Conservation (phyloP, 2,797 vertebrate species). For the Phyllotis vaccarum region DNA sequence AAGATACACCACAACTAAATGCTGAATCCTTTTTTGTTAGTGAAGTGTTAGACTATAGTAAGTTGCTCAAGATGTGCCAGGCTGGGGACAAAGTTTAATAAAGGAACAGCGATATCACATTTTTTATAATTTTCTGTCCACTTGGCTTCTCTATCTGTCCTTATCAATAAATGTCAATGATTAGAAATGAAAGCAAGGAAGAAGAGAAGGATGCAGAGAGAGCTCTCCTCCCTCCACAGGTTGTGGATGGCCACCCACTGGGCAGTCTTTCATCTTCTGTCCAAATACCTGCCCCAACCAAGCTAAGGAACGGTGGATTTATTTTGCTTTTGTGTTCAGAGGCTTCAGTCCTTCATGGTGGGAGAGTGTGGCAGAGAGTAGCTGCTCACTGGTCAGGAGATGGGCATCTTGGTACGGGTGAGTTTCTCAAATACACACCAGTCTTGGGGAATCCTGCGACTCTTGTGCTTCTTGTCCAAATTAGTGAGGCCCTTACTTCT, state of each 20-base stretch:
- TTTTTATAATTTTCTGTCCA: slow-evolving; percentile 76
- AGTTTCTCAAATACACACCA: neutral
- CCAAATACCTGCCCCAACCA: neutral
- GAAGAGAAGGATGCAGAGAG: neutral
- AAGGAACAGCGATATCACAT: slow-evolving; percentile 59
- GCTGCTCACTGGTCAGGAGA: neutral
- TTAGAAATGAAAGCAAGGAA: neutral
- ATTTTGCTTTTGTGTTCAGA: neutral
- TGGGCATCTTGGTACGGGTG: neutral
- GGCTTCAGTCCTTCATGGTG: neutral
- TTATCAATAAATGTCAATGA: slow-evolving; percentile 80
- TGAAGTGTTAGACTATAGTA: neutral
- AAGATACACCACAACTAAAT: neutral
- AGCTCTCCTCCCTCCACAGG: too few species aligned
- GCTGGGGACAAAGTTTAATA: neutral
- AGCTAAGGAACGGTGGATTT: neutral
- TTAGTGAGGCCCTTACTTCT: neutral
- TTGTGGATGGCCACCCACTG: neutral
- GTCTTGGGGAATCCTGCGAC: neutral
- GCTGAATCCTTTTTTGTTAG: neutral
- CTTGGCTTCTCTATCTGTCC: slow-evolving; percentile 77
- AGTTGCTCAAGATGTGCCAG: neutral
- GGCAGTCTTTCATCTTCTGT: neutral
- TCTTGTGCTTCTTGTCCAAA: slow-evolving; percentile 13
- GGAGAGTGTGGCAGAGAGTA: neutral